Evolutionary conservation across 2,888 invertebrate species (phyloP), one percentile per base, ranked within the genome.

Genomic region (Silvanus unidentatus): DNA sequence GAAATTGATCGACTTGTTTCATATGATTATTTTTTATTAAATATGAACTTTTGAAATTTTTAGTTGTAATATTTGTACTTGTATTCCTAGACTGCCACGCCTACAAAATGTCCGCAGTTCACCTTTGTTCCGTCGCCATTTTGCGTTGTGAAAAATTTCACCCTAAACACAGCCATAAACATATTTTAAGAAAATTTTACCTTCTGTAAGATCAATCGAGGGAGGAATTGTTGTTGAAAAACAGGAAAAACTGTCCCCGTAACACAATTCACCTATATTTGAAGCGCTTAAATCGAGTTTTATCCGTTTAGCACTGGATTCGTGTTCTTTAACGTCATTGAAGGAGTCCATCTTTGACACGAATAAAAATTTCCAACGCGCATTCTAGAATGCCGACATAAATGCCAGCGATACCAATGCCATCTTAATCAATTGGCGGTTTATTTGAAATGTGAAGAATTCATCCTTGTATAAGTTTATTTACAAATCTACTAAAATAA

Each of bases 271-370:
- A 65, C 68, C 63, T 48, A 54, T 55, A 63, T 64, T 63, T 49
- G 64, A 55, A 51, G 59, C 66, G 55, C 58, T 57, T 50, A 60
- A 40, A 59, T 70, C 71, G 48, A 70, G 64, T 69, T 71, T 71
- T 47, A 66, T 62, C 53, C 71, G 60, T 65, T 72, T 72, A 56
- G 68, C 68, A 60, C 64, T 53, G 59, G 70, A 70, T 69, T 67
- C 71, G 65, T 70, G 68, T 68, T 69, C 69, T 59, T 62, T 61
- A 59, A 66, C 68, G 63, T 70, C 70, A 63, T 65, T 65, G 64
- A 64, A 63, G 66, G 71, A 66, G 65, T 71, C 71, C 72, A 72
- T 72, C 62, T 71, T 72, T 68, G 70, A 71, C 71, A 72, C 71
- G 70, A 70, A 69, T 69, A 66, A 67, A 63, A 62, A 48, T 44